Evolutionary conservation across 2,113 vertebrate species (phyloP).

Genomic region (Butastur rufipennis): DNA sequence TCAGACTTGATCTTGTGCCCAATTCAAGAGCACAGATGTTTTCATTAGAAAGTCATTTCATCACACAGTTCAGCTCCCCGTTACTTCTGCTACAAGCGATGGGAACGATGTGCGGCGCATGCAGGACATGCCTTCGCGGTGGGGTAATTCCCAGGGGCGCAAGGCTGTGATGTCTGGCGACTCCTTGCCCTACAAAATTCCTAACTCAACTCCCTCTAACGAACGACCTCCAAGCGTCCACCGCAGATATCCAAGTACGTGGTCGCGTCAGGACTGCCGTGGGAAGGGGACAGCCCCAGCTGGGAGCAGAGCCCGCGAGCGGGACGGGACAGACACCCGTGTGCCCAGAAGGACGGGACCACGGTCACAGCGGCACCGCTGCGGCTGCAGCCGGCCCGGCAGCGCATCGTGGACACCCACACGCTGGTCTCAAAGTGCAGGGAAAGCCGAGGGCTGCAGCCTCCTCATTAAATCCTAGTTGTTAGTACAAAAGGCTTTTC

Average conservation of each 20-base stretch:
- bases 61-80: background rate
- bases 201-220: background rate
- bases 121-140: background rate
- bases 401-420: background rate
- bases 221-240: background rate
- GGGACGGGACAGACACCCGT: rapidly evolving
- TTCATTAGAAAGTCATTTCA: background rate
- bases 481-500: too few relatives aligned
- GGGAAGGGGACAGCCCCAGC: background rate
- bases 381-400: background rate
- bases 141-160: background rate
- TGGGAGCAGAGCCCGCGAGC: background rate
- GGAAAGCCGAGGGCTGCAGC: background rate
- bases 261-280: rapidly evolving
- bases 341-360: background rate
- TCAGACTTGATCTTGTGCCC: background rate
- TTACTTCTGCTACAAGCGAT: background rate
- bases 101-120: background rate
- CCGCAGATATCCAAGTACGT: rapidly evolving
- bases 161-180: background rate
- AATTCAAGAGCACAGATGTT: background rate
- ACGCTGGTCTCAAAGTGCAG: background rate
- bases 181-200: background rate
- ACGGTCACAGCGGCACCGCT: background rate
- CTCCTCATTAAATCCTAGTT: background rate